Evolutionary conservation across 2,888 invertebrate species (phyloP).

Genomic region (Stegana nigrithorax): DNA sequence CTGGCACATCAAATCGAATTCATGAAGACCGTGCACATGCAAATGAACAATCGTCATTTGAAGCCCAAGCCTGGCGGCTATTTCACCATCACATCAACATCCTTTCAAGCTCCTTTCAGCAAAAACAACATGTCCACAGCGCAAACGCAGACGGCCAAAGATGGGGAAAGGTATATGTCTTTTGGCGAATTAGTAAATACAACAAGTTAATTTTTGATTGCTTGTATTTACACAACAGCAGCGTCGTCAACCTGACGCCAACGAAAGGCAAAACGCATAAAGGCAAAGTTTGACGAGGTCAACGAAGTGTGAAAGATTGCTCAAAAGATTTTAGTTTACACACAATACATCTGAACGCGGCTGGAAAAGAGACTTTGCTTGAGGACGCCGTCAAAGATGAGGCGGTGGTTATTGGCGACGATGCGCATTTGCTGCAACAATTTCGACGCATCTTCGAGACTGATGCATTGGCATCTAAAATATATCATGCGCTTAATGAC

Average conservation of each 20-base stretch:
- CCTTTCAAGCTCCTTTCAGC: constrained; percentile 68
- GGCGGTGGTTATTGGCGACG: constrained; percentile 1
- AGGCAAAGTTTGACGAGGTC: constrained; percentile 69
- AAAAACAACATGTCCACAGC: constrained; percentile 64
- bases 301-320: constrained; percentile 69
- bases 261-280: constrained; percentile 64
- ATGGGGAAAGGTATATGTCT: background rate
- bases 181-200: background rate
- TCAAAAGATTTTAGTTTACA: constrained; percentile 62
- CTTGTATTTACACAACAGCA: constrained; percentile 20
- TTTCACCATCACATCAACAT: constrained; percentile 75
- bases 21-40: constrained; percentile 95
- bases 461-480: constrained; percentile 40
- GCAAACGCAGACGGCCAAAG: constrained; percentile 65
- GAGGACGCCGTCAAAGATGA: background rate
- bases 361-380: background rate
- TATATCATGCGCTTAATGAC: constrained; percentile 52
- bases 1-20: constrained; percentile 91
- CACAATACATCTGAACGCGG: constrained; percentile 30
- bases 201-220: background rate
- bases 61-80: constrained; percentile 86
- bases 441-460: constrained; percentile 52
- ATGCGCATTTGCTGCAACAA: constrained; percentile 46
- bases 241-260: constrained; percentile 56
- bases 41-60: constrained; percentile 89